phyloP scores from a whole-genome alignment of 2,113 vertebrate species.

The Eolophus roseicapilla region DNA sequence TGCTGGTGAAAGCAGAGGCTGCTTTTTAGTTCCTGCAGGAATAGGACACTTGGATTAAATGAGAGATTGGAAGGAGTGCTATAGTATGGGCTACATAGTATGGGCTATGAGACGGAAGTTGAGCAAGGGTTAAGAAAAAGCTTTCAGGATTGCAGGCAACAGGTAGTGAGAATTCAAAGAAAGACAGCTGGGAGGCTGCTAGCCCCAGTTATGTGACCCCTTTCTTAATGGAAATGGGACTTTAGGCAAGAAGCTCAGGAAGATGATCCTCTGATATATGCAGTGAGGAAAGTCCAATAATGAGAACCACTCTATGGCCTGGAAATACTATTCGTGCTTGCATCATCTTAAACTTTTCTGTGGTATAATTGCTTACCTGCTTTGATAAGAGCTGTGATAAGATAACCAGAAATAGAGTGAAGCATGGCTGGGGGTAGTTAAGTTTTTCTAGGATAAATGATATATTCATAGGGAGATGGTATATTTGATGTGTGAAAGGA shows the following conservation, averaged over 20 bases:
- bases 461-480: background rate
- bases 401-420: background rate
- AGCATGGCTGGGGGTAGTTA: background rate
- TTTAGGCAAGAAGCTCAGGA: background rate
- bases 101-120: background rate
- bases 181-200: background rate
- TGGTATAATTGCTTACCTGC: background rate
- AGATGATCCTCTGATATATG: background rate
- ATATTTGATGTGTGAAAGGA: constrained; percentile 25
- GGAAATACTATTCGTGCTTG: background rate
- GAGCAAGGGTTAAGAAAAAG: background rate
- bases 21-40: background rate
- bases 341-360: background rate
- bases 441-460: background rate
- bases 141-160: background rate
- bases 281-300: background rate
- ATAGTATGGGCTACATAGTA: background rate
- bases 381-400: background rate
- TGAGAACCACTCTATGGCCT: background rate
- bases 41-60: background rate
- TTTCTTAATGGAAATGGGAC: background rate
- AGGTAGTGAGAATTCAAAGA: background rate
- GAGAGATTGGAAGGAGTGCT: background rate
- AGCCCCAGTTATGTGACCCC: background rate
- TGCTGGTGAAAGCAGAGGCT: background rate